Base-by-base conservation (phyloP, 1,140 invertebrate genomes). In the Micrasema longulum region DNA sequence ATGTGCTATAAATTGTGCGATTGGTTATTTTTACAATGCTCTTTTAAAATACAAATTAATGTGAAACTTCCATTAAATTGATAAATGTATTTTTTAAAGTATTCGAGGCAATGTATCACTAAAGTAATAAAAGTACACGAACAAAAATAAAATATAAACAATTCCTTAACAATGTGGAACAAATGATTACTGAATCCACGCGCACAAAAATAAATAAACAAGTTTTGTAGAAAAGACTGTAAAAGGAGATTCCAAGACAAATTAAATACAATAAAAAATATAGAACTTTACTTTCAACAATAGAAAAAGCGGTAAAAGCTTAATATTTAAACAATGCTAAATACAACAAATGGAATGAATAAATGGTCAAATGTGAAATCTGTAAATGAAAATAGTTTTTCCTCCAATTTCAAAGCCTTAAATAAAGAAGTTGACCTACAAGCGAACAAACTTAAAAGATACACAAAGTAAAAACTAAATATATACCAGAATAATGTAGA, bases 281-380 rank as follows among this genome's bases (percentile, higher is more conserved):
- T 16, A n/a, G 6, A 50, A 60, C n/a, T 60, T 41, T 16, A 60
- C 31, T 60, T 38, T 9, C 35, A 18, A 38, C 18, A 14, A 60
- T 22, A 5, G 10, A 60, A 60, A 60, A 6, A 22, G 12, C 9
- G 14, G 55, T 31, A 53, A 53, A 53, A n/a, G 23, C 50, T 41
- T 60, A 36, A 16, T 10, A 38, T 38, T 60, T 60, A 38, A 18
- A 60, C 14, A 60, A 60, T 16, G 10, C 20, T 57, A 20, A 36
- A 35, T 45, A 64, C 20, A 64, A n/a, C 45, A 48, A 64, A 64
- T 64, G 45, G 62, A 64, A 64, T 64, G 45, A 60, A 38, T 41
- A 22, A 53, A 18, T 60, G 55, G 55, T 60, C 55, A 53, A 53
- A 53, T n/a, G 26, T 53, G 50, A 53, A 53, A 53, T 53, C 10